These are phyloP conservation scores for Dendrolimus pini DNA, from an alignment of 2,888 invertebrate species.

Conservation along the genomic window DNA sequence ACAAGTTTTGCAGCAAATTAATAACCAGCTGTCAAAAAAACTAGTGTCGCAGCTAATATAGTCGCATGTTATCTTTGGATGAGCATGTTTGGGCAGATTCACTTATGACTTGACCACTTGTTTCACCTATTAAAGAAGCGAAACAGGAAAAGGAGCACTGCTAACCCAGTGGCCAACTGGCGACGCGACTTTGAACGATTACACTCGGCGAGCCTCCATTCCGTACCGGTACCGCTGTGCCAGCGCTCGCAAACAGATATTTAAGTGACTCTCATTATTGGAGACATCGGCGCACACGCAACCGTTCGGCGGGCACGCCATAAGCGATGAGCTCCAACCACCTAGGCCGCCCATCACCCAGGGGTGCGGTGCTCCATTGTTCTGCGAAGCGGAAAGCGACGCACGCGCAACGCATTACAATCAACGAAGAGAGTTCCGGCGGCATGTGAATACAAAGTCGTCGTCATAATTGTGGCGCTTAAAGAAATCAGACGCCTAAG, in stretches of 20 bases:
- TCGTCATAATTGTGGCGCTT: slow-evolving; percentile 37
- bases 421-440: slow-evolving; percentile 69
- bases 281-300: slow-evolving; percentile 28
- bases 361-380: slow-evolving; percentile 57
- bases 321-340: slow-evolving; percentile 41
- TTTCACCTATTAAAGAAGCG: slow-evolving; percentile 56
- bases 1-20: no score
- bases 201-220: slow-evolving; percentile 58
- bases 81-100: slow-evolving; percentile 28
- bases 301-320: slow-evolving; percentile 30
- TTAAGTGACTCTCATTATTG: slow-evolving; percentile 37
- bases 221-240: slow-evolving; percentile 57
- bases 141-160: slow-evolving; percentile 72
- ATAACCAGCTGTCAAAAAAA: no score
- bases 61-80: slow-evolving; percentile 27
- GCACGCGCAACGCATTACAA: slow-evolving; percentile 62
- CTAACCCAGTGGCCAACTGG: slow-evolving; percentile 75
- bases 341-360: slow-evolving; percentile 39
- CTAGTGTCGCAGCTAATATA: no score
- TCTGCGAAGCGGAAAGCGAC: slow-evolving; percentile 64
- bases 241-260: slow-evolving; percentile 47
- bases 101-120: slow-evolving; percentile 26
- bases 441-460: slow-evolving; percentile 62
- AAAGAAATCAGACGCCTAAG: slow-evolving; percentile 46
- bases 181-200: slow-evolving; percentile 58